Base-by-base conservation (phyloP, 2,888 invertebrate species). In the Aromia moschata region DNA sequence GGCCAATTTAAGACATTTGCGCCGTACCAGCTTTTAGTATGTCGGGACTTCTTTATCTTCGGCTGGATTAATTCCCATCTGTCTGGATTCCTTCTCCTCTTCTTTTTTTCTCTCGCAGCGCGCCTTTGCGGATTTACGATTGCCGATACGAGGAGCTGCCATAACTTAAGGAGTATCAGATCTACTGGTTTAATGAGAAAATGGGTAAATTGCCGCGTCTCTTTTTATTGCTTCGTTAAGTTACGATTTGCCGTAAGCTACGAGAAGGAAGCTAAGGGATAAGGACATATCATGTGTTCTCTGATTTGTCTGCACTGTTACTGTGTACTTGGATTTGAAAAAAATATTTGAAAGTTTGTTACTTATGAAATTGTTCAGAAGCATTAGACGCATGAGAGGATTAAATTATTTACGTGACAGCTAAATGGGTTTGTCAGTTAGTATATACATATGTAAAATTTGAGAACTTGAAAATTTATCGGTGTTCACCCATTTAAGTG, bases 41-140 rank as follows among this genome's bases (percentile, higher is more conserved):
- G 38, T 38, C 38, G 38, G 49, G 25, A 49, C 49, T 38, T 47
- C 47, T 47, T 49, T 49, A 49, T 49, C 38, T 33, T n/a, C n/a
- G n/a, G 20, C 30, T 1, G 38, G 38, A 38, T 38, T 38, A 49
- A 49, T 49, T 37, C 38, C 38, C 12, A 18, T 36, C 36, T 30
- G 25, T n/a, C n/a, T 7, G 40, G 4, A 40, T 44, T 31, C 10
- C 36, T 17, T 7, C n/a, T n/a, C n/a, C 25, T 25, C 25, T 25
- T 7, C 7, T 25, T 25, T 25, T 25, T 25, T 25, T 36, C 36
- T 47, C 36, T 12, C 18, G 18, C 36, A 37, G 36, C 47, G 15
- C 37, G 5, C 16, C n/a, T 12, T 14, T 17, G 17, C 15, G 47
- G 20, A 47, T 47, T 36, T 47, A 47, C 12, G 16, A 30, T 12